These are phyloP conservation scores for Falco concolor DNA, from an alignment of 2,797 vertebrate genomes.

Conservation along the genomic window DNA sequence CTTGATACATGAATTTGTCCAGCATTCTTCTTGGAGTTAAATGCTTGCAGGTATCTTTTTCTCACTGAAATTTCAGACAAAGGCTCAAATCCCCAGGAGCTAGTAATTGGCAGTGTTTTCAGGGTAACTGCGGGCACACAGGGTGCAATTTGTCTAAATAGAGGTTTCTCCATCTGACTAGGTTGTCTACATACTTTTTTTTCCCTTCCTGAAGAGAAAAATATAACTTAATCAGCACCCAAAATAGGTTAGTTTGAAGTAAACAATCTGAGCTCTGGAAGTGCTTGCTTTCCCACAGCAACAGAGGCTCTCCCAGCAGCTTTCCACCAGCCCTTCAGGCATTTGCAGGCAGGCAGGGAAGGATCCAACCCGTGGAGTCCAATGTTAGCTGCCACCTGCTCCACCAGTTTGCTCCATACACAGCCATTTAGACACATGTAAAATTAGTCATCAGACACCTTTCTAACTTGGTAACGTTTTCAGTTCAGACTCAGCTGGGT, in stretches of 20 bases:
- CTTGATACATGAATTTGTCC: not conserved
- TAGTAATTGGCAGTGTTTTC: not conserved
- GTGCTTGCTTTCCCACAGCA: not conserved
- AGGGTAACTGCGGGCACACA: not conserved
- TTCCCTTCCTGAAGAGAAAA: not conserved
- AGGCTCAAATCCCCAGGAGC: not conserved
- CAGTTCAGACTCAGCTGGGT: not conserved
- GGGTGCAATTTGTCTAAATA: not conserved
- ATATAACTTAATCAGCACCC: not conserved
- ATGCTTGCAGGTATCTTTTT: not conserved
- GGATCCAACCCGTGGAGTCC: not conserved
- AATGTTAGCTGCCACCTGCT: not conserved
- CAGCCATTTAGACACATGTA: not conserved
- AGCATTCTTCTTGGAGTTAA: not conserved
- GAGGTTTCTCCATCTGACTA: not conserved
- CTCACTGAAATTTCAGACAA: not conserved
- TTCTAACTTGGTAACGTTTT: not conserved
- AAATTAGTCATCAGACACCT: not conserved
- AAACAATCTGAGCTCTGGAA: not conserved
- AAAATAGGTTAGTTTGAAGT: not conserved
- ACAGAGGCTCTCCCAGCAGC: not conserved
- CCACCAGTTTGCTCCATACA: not conserved
- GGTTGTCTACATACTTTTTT: not conserved
- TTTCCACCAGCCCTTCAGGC: rapidly evolving
- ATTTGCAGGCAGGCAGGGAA: not conserved